Evolutionary conservation across 1,140 invertebrate species (phyloP).

Genomic region (Zaprionus africanus): DNA sequence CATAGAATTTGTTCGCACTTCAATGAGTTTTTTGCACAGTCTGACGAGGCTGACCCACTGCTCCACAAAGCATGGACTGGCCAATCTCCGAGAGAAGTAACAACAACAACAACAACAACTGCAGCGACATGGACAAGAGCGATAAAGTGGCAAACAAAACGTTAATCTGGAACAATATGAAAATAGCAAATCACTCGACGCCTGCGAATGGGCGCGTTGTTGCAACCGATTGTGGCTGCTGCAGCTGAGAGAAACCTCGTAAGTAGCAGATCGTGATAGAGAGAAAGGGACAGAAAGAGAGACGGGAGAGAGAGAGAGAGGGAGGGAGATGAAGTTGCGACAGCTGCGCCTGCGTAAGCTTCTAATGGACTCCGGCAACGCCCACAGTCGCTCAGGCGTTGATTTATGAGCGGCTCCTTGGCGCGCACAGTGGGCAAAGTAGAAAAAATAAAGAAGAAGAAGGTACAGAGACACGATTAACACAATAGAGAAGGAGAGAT

Average conservation of each 20-base stretch:
- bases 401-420: conserved; percentile 74
- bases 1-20: conserved; percentile 72
- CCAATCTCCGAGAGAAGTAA: conserved; percentile 33
- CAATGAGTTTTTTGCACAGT: conserved; percentile 34
- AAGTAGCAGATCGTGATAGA: conserved; percentile 3
- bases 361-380: conserved; percentile 77
- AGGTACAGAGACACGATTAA: too few relatives aligned
- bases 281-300: background rate
- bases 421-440: conserved; percentile 9
- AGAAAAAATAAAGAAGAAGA: background rate
- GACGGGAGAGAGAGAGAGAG: background rate
- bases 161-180: conserved; percentile 59
- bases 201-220: conserved; percentile 42
- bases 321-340: conserved; percentile 16
- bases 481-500: too few relatives aligned
- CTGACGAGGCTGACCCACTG: conserved; percentile 55
- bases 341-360: conserved; percentile 71
- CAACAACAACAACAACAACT: conserved; percentile 6
- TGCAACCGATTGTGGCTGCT: conserved; percentile 19
- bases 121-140: conserved; percentile 13
- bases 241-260: conserved; percentile 62
- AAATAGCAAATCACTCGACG: conserved; percentile 56
- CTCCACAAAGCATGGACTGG: conserved; percentile 53
- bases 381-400: conserved; percentile 65
- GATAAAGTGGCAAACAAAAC: conserved; percentile 49